A percentile compares a stretch with the other conserved stretches of the same genome.
phyloP scores from a whole-genome alignment of 2,113 vertebrate genomes.

The Cygnus atratus region DNA sequence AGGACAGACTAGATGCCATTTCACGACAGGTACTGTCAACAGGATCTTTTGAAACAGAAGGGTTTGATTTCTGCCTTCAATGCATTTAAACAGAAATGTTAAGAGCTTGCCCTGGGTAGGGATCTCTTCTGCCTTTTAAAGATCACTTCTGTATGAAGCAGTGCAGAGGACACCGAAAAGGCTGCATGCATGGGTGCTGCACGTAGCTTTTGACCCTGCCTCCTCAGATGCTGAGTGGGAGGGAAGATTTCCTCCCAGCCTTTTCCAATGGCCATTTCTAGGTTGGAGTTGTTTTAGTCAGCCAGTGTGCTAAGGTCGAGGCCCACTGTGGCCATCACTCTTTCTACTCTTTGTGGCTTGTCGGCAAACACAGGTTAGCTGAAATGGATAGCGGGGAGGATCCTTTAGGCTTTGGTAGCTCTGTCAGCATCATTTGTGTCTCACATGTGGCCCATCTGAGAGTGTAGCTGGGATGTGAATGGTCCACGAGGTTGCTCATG shows the following conservation, averaged over 20 bases:
- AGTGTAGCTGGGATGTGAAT: not conserved
- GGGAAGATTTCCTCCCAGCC: not conserved
- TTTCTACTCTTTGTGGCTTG: not conserved
- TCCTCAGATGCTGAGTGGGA: fast-evolving
- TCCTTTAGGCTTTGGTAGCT: not conserved
- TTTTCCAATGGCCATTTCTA: not conserved
- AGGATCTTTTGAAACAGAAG: not conserved
- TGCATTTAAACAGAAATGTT: not conserved
- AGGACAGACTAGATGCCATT: not conserved
- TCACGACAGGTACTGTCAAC: not conserved
- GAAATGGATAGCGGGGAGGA: not conserved
- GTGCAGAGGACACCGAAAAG: fast-evolving
- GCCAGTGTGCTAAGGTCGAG: fast-evolving
- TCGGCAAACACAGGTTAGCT: not conserved
- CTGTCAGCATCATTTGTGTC: not conserved
- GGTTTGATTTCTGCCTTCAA: not conserved
- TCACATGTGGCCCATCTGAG: not conserved
- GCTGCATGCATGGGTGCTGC: not conserved
- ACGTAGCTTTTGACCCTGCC: not conserved
- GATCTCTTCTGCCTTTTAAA: not conserved
- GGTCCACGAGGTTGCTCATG: not conserved
- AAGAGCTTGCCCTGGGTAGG: not conserved
- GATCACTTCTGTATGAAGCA: not conserved
- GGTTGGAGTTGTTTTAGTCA: not conserved
- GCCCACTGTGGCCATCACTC: not conserved